phyloP scores from a whole-genome alignment of 2,113 vertebrate genomes.

The Symphodus melops region DNA sequence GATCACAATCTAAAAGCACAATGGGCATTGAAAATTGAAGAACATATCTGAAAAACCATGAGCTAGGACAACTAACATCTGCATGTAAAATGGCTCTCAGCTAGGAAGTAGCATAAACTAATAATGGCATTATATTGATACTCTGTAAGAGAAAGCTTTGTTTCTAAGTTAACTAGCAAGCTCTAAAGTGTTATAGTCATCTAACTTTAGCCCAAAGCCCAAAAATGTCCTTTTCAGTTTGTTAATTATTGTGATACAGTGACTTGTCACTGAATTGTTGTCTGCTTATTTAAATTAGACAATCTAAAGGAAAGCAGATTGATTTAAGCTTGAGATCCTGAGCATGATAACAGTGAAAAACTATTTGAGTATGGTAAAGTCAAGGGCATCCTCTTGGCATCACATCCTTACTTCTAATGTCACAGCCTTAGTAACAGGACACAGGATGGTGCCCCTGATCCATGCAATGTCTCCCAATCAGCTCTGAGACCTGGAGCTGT shows the following conservation, averaged over 20 bases:
- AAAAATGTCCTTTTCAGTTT: too few species aligned
- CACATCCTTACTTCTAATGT: not conserved
- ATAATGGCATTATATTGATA: not conserved
- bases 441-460: slow-evolving; percentile 36
- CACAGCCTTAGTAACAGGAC: slow-evolving; percentile 6
- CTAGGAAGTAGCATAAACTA: not conserved
- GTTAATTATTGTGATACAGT: not conserved
- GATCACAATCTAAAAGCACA: too few species aligned
- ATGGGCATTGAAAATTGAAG: too few species aligned
- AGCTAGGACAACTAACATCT: too few species aligned
- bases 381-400: not conserved
- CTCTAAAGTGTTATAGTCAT: not conserved
- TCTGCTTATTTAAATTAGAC: not conserved
- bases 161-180: not conserved
- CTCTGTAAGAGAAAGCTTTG: not conserved
- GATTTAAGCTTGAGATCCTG: not conserved
- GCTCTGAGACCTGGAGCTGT: slow-evolving; percentile 41
- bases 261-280: not conserved
- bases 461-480: slow-evolving; percentile 28
- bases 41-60: too few species aligned
- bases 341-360: not conserved
- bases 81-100: not conserved
- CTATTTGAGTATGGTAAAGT: not conserved
- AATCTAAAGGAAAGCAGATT: not conserved
- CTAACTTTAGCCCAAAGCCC: too few species aligned